Evolutionary conservation across 1,140 invertebrate genomes (phyloP).

Genomic region (Amphibalanus amphitrite): DNA sequence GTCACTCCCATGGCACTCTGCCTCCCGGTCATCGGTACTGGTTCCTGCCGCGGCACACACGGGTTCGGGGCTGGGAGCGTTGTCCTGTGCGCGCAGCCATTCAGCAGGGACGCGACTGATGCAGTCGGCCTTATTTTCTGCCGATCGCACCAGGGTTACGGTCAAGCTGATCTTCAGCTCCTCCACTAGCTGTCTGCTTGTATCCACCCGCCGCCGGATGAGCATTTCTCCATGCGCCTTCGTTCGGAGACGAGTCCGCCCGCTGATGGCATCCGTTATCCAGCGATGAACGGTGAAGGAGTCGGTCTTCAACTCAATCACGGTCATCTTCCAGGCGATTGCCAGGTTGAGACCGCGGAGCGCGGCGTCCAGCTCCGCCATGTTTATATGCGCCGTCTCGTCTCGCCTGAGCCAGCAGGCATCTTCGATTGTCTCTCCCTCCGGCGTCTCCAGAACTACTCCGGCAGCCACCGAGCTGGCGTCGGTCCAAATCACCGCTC

Average conservation of each 20-base stretch:
- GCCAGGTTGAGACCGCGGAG: constrained; percentile 7
- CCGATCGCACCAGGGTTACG: too few relatives aligned
- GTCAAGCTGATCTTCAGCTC: background rate
- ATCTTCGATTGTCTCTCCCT: background rate
- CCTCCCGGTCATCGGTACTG: background rate
- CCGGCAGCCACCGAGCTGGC: background rate
- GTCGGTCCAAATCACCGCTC: background rate
- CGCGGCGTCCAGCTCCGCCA: constrained; percentile 11
- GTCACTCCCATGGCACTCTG: background rate
- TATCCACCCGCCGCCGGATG: too few relatives aligned
- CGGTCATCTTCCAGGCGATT: constrained; percentile 7
- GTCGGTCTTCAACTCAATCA: constrained; percentile 7
- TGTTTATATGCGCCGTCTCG: constrained; percentile 8
- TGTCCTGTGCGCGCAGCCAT: too few relatives aligned
- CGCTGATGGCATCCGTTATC: constrained; percentile 4
- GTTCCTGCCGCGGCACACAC: background rate
- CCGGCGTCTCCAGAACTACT: background rate
- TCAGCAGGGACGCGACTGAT: too few relatives aligned
- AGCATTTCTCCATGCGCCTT: constrained; percentile 3
- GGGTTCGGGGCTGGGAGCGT: background rate
- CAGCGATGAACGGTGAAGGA: constrained; percentile 3
- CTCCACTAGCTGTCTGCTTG: background rate
- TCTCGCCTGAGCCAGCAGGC: background rate
- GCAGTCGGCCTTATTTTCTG: too few relatives aligned
- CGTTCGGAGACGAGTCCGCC: constrained; percentile 5